phyloP scores from a whole-genome alignment of 92 coral and sea anemone species.

The Siderastrea radians region DNA sequence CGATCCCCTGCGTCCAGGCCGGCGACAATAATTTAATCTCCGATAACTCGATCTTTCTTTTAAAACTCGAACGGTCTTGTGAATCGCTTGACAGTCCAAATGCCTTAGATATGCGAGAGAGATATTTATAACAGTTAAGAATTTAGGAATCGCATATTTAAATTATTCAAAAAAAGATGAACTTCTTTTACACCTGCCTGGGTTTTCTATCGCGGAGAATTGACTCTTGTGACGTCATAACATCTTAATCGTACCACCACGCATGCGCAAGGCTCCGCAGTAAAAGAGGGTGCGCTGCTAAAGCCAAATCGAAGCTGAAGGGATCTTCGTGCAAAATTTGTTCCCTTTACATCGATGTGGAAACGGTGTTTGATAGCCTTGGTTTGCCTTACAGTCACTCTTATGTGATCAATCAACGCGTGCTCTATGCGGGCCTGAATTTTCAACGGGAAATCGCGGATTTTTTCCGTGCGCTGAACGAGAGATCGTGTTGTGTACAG shows the following conservation, averaged over 20 bases:
- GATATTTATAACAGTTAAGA: background rate
- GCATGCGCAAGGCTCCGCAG: constrained; percentile 7
- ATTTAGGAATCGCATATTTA: background rate
- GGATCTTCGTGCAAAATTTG: constrained; percentile 1
- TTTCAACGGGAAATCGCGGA: constrained; percentile 2
- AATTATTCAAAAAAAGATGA: background rate
- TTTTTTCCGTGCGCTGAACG: constrained; percentile 11
- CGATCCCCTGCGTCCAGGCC: too few relatives aligned
- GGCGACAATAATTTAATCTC: too few relatives aligned
- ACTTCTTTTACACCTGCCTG: constrained; percentile 34
- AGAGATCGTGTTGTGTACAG: constrained; percentile 10
- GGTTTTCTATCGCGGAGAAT: constrained; percentile 15
- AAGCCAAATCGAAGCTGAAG: constrained; percentile 35
- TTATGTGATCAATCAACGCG: background rate
- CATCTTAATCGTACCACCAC: background rate
- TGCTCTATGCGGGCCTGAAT: background rate
- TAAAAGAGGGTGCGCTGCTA: constrained; percentile 42
- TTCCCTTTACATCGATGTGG: constrained; percentile 34
- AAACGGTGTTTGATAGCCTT: constrained; percentile 6
- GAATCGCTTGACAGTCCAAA: too few relatives aligned
- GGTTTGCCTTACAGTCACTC: background rate
- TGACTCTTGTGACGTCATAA: constrained; percentile 49
- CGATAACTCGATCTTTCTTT: too few relatives aligned
- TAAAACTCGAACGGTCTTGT: too few relatives aligned
- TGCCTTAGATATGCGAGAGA: background rate